Percentiles rank a stretch among this genome's conserved stretches.
phyloP scores from a whole-genome alignment of 2,888 invertebrate genomes.

The Protophormia terraenovae region DNA sequence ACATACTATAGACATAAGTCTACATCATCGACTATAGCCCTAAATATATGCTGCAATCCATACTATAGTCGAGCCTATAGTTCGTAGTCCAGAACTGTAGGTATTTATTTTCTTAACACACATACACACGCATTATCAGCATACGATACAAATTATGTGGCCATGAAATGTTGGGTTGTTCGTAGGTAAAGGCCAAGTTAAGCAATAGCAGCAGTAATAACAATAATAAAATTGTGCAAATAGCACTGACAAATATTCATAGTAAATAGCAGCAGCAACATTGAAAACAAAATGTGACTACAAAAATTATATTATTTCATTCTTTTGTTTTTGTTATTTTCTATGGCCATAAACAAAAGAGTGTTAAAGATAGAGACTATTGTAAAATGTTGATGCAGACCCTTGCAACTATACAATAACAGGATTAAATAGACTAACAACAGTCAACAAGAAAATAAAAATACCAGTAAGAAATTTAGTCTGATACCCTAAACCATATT shows the following conservation, averaged over 20 bases:
- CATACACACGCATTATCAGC: not conserved
- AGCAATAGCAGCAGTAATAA: not conserved
- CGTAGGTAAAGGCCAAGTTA: constrained; percentile 51
- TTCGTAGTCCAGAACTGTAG: too few species aligned
- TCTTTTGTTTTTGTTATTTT: not conserved
- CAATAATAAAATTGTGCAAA: constrained; percentile 40
- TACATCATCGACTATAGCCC: too few species aligned
- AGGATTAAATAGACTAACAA: constrained; percentile 1
- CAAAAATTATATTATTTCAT: not conserved
- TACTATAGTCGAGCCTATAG: too few species aligned
- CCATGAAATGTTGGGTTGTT: constrained; percentile 39
- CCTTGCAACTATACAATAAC: constrained; percentile 4
- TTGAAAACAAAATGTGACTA: too few species aligned
- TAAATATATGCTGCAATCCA: too few species aligned
- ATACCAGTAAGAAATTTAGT: too few species aligned
- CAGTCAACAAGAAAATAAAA: too few species aligned
- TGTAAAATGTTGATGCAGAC: not conserved
- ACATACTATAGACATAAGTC: too few species aligned
- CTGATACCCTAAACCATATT: too few species aligned
- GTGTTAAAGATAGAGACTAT: constrained; percentile 27
- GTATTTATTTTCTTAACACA: too few species aligned
- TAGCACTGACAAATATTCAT: constrained; percentile 29
- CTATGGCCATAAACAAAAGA: constrained; percentile 52
- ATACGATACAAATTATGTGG: constrained; percentile 48
- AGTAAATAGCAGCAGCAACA: constrained; percentile 18